These are phyloP conservation scores for Pangasius sanitwongsei DNA, from an alignment of 2,797 vertebrate genomes.

Conservation along the genomic window DNA sequence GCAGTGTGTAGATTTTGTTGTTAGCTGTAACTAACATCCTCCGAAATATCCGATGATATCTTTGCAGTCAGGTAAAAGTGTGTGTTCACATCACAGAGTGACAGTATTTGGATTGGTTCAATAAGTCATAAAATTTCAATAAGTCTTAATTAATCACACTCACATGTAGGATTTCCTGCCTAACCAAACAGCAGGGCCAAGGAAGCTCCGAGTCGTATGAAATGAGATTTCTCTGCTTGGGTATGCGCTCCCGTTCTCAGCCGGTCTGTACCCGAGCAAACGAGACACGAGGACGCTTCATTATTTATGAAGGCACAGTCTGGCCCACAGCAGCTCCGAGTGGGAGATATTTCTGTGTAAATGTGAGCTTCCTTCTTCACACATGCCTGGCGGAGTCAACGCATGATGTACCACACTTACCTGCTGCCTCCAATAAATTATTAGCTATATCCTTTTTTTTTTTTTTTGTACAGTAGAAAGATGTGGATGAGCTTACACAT, in stretches of 20 bases:
- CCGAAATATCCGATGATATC: background rate
- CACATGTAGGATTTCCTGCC: background rate
- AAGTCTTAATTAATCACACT: background rate
- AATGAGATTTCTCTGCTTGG: conserved; percentile 4
- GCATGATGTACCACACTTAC: conserved; percentile 28
- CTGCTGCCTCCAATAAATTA: conserved; percentile 47
- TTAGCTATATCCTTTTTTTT: conserved; percentile 1
- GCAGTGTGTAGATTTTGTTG: background rate
- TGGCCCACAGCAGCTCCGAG: conserved; percentile 33
- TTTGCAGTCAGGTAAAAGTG: background rate
- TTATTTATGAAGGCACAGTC: conserved; percentile 55
- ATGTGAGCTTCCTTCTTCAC: conserved; percentile 36
- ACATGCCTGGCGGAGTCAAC: conserved; percentile 22
- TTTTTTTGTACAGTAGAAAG: background rate
- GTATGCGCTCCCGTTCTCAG: conserved; percentile 29
- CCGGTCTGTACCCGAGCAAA: conserved; percentile 45
- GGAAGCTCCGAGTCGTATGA: conserved; percentile 26
- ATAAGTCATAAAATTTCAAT: background rate
- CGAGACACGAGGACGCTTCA: conserved; percentile 47
- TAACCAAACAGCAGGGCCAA: conserved; percentile 37
- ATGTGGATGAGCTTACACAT: conserved; percentile 1
- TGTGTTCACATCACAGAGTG: background rate
- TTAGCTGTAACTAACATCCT: no score
- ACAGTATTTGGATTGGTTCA: background rate
- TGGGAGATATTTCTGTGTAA: conserved; percentile 46